These are phyloP conservation scores for Pristionchus arcanus DNA, from an alignment of 2,888 invertebrate genomes.

Conservation along the genomic window DNA sequence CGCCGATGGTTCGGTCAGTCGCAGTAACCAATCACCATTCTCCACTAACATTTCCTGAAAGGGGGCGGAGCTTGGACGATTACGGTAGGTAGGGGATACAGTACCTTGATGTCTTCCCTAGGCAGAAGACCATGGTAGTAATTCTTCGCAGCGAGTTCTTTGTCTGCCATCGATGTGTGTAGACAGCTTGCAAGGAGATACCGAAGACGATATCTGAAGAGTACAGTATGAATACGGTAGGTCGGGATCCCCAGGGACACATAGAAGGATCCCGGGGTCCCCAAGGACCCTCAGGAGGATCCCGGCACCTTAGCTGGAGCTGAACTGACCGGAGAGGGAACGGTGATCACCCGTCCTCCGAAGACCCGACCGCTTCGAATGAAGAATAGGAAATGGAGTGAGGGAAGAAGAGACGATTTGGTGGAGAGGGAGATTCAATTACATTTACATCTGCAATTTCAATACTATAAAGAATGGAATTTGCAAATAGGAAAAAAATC, in stretches of 20 bases:
- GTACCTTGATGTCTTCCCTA: conserved; percentile 54
- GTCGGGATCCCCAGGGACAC: background rate
- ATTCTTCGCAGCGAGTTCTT: conserved; percentile 30
- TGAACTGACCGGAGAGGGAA: conserved; percentile 1
- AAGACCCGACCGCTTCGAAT: conserved; percentile 4
- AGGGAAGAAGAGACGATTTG: background rate
- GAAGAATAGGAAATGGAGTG: background rate
- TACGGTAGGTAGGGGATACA: conserved; percentile 1
- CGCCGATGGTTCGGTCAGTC: conserved; percentile 40
- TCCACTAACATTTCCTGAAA: conserved; percentile 49
- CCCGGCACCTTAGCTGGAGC: background rate
- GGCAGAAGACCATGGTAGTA: conserved; percentile 55
- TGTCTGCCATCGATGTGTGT: conserved; percentile 41
- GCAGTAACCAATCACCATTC: conserved; percentile 20
- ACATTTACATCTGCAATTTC: background rate
- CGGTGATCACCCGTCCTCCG: background rate
- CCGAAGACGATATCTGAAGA: background rate
- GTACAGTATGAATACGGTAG: background rate
- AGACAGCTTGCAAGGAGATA: conserved; percentile 46
- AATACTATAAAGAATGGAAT: background rate
- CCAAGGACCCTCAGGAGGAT: background rate
- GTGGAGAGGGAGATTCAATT: background rate
- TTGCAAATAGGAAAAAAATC: too few species aligned
- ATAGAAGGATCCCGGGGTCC: background rate
- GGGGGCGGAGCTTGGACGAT: background rate